These are phyloP conservation scores for Yponomeuta sedellus DNA, from an alignment of 2,888 invertebrate species.

Conservation along the genomic window DNA sequence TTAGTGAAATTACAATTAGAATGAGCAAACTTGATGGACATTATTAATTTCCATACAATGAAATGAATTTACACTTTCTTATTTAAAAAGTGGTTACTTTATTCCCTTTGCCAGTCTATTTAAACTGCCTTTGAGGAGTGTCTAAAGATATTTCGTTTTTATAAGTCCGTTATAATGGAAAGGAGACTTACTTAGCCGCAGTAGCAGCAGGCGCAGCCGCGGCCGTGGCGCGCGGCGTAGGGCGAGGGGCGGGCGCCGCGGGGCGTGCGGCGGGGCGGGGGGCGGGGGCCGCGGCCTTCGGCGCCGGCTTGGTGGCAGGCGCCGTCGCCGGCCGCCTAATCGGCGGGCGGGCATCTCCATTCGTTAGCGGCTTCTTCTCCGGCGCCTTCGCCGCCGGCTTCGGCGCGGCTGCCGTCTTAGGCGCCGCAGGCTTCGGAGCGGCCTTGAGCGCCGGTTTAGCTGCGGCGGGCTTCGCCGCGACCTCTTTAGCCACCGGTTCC, in stretches of 20 bases:
- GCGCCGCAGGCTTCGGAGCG: neutral
- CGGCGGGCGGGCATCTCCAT: constrained; percentile 61
- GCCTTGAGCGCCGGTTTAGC: constrained; percentile 21
- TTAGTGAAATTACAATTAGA: no score
- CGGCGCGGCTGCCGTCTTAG: constrained; percentile 17
- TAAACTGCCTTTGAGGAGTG: no score
- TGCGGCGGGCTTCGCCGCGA: constrained; percentile 24
- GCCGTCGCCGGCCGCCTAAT: constrained; percentile 25
- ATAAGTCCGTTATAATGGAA: no score
- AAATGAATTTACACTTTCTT: no score
- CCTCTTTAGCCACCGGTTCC: constrained; percentile 23
- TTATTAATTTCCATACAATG: no score
- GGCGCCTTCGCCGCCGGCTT: constrained; percentile 28
- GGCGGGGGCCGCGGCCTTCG: constrained; percentile 31
- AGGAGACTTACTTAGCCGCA: constrained; percentile 26
- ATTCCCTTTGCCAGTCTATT: no score
- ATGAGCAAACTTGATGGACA: no score
- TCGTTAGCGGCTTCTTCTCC: constrained; percentile 73
- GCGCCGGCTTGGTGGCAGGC: constrained; percentile 27
- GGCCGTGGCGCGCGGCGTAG: constrained; percentile 20
- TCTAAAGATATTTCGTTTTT: no score
- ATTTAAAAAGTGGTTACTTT: no score
- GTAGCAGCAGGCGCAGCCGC: constrained; percentile 29
- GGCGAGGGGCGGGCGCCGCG: constrained; percentile 22
- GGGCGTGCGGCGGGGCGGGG: constrained; percentile 27